A percentile compares a stretch with the other conserved stretches of the same genome.
phyloP scores from a whole-genome alignment of 2,113 vertebrate genomes.

The Plecotus auritus region DNA sequence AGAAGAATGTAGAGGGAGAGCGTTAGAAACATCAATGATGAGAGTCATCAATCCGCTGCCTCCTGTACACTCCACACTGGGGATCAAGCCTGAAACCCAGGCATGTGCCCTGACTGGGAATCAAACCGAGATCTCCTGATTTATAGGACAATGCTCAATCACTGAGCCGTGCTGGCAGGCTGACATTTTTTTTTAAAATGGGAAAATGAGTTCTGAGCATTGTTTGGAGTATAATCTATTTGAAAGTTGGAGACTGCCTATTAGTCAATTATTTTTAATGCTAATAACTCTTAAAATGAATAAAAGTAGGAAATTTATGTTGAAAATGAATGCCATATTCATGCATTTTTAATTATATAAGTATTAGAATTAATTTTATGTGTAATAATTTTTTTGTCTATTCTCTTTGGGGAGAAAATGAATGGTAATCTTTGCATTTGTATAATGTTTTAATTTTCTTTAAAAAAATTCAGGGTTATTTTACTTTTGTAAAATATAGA shows the following conservation, averaged over 20 bases:
- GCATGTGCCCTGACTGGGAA: no score
- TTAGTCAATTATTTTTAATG: constrained; percentile 26
- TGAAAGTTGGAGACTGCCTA: constrained; percentile 51
- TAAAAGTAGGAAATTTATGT: background rate
- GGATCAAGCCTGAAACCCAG: no score
- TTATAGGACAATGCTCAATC: no score
- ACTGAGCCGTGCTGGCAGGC: no score
- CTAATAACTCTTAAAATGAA: background rate
- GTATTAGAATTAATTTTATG: background rate
- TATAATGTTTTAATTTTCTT: constrained; percentile 30
- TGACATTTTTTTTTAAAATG: background rate
- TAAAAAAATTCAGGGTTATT: background rate
- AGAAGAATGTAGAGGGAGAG: no score
- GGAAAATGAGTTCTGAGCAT: constrained; percentile 2
- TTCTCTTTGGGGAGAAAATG: background rate
- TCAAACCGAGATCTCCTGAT: no score
- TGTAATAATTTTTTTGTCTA: background rate
- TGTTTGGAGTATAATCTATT: background rate
- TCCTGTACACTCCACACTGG: no score
- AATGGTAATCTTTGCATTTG: constrained; percentile 1
- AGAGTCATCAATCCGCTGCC: no score
- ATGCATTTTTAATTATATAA: constrained; percentile 20
- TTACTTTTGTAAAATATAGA: constrained; percentile 8
- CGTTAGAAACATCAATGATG: no score
- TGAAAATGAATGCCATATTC: background rate